Evolutionary conservation across 1,140 invertebrate species (phyloP).

Genomic region (Agrypnia vestita): DNA sequence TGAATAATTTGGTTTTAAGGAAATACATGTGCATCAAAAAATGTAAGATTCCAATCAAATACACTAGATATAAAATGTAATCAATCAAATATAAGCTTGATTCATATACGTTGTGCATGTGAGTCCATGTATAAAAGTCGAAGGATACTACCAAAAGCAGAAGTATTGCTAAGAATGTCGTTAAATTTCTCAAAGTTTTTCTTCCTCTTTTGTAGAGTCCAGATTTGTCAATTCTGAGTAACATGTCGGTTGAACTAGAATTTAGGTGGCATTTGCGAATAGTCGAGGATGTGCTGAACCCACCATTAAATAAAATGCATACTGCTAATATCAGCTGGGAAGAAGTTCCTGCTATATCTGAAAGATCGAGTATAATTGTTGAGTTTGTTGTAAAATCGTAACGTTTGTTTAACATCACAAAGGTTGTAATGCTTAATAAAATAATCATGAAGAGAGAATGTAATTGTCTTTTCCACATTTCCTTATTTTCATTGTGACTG

Average conservation of each 20-base stretch:
- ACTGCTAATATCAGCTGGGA: not conserved
- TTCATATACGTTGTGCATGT: not conserved
- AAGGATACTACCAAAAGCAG: not conserved
- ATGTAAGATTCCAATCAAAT: not conserved
- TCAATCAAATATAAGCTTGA: not conserved
- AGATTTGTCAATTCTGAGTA: slow-evolving; percentile 1
- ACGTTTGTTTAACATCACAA: not conserved
- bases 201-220: not conserved
- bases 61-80: not conserved
- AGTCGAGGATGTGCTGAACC: slow-evolving; percentile 2
- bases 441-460: not conserved
- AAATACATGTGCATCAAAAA: not conserved
- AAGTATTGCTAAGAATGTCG: not conserved
- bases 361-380: not conserved
- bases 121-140: not conserved
- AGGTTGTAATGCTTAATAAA: not conserved
- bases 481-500: not conserved
- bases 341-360: not conserved
- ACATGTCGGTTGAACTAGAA: not conserved
- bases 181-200: slow-evolving; percentile 5
- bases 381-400: not conserved
- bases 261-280: not conserved
- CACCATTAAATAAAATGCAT: not conserved
- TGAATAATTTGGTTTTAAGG: slow-evolving; percentile 12
- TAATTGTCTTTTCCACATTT: not conserved